These are phyloP conservation scores for Pammene aurita DNA, from an alignment of 2,888 invertebrate species.

Conservation along the genomic window DNA sequence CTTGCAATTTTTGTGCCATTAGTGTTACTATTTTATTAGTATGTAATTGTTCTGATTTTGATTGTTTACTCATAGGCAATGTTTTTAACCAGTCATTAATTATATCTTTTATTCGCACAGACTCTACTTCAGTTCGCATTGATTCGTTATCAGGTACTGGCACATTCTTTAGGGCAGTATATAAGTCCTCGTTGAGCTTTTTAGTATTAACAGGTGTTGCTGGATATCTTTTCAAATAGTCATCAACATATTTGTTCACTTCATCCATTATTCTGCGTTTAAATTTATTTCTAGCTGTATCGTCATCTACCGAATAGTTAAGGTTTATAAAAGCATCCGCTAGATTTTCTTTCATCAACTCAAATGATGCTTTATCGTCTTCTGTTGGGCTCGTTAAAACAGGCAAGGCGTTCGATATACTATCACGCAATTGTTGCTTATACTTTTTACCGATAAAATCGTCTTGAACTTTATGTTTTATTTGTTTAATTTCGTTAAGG, in stretches of 20 bases:
- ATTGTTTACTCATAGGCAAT: constrained; percentile 51
- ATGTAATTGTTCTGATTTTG: constrained; percentile 46
- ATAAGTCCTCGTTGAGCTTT: constrained; percentile 56
- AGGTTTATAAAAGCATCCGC: constrained; percentile 67
- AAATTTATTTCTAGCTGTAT: constrained; percentile 50
- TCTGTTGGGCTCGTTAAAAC: constrained; percentile 44
- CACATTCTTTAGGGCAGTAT: constrained; percentile 55
- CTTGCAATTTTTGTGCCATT: constrained; percentile 56
- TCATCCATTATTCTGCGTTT: constrained; percentile 56
- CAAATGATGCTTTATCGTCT: constrained; percentile 56
- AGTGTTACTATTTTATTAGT: constrained; percentile 54
- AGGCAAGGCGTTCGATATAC: constrained; percentile 56
- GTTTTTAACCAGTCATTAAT: constrained; percentile 57
- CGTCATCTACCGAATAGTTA: constrained; percentile 52
- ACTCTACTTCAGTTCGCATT: constrained; percentile 55
- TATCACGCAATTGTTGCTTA: constrained; percentile 58
- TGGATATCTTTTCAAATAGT: constrained; percentile 56
- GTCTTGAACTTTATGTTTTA: constrained; percentile 50
- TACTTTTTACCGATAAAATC: constrained; percentile 55
- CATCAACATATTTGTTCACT: constrained; percentile 58
- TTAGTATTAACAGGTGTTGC: constrained; percentile 49
- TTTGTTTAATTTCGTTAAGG: constrained; percentile 47
- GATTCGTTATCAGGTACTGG: constrained; percentile 55
- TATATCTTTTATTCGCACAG: constrained; percentile 56
- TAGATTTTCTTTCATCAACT: constrained; percentile 60